Percentiles rank a stretch among this genome's conserved stretches.
These are phyloP conservation scores for Cryptoprocta ferox DNA, from an alignment of 2,797 vertebrate species.

Conservation along the genomic window DNA sequence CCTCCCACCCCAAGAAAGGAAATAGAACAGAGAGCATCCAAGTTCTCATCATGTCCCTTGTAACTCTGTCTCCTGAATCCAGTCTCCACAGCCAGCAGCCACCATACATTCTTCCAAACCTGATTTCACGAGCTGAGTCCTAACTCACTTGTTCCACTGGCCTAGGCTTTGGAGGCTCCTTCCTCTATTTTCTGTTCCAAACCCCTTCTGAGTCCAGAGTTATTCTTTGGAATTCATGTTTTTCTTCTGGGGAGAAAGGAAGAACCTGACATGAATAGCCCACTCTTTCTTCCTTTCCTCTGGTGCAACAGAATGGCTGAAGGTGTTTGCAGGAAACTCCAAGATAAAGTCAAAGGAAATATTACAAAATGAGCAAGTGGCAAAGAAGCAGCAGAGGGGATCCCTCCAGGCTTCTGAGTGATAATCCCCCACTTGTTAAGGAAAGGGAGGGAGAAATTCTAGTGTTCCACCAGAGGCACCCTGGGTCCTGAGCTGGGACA, in stretches of 20 bases:
- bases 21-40: neutral
- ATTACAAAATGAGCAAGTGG: neutral
- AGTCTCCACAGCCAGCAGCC: neutral
- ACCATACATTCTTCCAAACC: neutral
- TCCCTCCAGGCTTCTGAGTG: neutral
- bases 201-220: neutral
- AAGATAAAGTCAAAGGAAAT: neutral
- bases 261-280: neutral
- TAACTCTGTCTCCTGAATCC: neutral
- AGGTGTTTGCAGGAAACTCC: neutral
- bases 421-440: neutral
- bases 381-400: neutral
- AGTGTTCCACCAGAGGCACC: neutral
- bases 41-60: neutral
- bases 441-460: neutral
- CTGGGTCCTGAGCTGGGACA: neutral
- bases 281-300: neutral
- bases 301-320: neutral
- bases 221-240: neutral
- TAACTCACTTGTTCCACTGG: neutral
- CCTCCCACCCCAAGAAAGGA: neutral
- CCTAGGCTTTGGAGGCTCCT: neutral
- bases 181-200: neutral
- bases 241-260: constrained; percentile 1
- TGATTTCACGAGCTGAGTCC: neutral